phyloP scores from a whole-genome alignment of 2,888 invertebrate species.

The Reticulitermes lucifugus region DNA sequence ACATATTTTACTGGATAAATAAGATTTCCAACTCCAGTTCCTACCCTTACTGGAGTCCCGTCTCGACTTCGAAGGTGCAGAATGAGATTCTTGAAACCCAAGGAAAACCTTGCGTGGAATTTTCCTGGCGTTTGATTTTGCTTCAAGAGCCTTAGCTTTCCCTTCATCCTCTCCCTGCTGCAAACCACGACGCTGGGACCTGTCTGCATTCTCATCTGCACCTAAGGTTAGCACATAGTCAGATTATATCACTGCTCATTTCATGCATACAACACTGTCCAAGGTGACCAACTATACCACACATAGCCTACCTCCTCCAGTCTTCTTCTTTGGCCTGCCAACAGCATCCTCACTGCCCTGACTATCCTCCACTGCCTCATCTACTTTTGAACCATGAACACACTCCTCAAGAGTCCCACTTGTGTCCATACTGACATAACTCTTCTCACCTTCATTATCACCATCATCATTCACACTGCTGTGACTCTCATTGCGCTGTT shows the following conservation, averaged over 20 bases:
- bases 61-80: neutral
- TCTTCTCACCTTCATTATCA: constrained; percentile 44
- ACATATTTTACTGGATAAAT: constrained; percentile 12
- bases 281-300: constrained; percentile 6
- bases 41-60: constrained; percentile 25
- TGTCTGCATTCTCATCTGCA: constrained; percentile 23
- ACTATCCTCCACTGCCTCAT: neutral
- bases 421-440: neutral
- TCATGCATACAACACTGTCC: neutral
- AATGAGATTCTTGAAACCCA: constrained; percentile 9
- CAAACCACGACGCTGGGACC: constrained; percentile 17
- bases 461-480: neutral
- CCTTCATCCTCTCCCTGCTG: neutral
- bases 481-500: neutral
- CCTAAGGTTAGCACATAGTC: constrained; percentile 23
- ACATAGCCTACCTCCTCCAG: constrained; percentile 15
- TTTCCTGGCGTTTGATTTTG: constrained; percentile 16
- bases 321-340: constrained; percentile 28
- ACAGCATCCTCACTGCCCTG: constrained; percentile 39
- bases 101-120: constrained; percentile 15
- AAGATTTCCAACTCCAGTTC: constrained; percentile 21
- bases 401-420: constrained; percentile 12
- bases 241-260: neutral
- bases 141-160: constrained; percentile 9
- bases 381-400: neutral